Evolutionary conservation across 2,888 invertebrate species (phyloP).

Genomic region (Brachypterus glaber): DNA sequence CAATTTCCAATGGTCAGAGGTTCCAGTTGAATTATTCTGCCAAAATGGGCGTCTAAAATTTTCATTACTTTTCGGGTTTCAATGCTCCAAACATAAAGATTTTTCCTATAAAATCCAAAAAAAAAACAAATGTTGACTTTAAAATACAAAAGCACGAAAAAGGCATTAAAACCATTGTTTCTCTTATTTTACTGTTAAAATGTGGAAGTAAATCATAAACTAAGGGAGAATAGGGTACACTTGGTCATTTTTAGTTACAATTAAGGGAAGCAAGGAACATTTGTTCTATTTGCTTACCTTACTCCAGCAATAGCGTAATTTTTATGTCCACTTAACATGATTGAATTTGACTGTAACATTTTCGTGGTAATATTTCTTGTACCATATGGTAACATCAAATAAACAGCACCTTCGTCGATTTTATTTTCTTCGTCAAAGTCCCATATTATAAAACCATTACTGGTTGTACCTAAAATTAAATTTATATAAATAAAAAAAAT

Average conservation of each 20-base stretch:
- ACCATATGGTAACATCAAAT: conserved; percentile 69
- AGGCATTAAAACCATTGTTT: too few species aligned
- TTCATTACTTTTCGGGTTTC: conserved; percentile 75
- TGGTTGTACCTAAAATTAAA: conserved; percentile 52
- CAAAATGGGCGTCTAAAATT: conserved; percentile 92
- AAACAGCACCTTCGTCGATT: conserved; percentile 49
- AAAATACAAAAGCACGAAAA: too few species aligned
- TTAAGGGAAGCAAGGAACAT: too few species aligned
- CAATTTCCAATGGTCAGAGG: conserved; percentile 79
- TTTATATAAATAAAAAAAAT: too few species aligned
- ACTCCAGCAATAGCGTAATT: conserved; percentile 94
- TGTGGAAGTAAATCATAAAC: too few species aligned
- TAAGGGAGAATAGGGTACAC: too few species aligned
- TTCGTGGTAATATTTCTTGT: conserved; percentile 88
- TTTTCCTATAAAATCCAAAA: conserved; percentile 53
- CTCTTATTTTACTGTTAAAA: too few species aligned
- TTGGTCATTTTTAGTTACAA: too few species aligned
- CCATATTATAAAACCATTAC: conserved; percentile 79
- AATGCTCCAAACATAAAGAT: conserved; percentile 89
- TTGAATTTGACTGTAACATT: conserved; percentile 82
- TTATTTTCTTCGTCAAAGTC: conserved; percentile 51
- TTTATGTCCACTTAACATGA: conserved; percentile 82
- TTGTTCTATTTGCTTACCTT: conserved; percentile 43
- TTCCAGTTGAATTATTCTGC: conserved; percentile 85
- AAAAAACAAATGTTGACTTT: too few species aligned